Percentiles rank a stretch among this genome's conserved stretches.
Evolutionary conservation across 1,140 invertebrate species (phyloP).

Genomic region (Microvelia longipes): DNA sequence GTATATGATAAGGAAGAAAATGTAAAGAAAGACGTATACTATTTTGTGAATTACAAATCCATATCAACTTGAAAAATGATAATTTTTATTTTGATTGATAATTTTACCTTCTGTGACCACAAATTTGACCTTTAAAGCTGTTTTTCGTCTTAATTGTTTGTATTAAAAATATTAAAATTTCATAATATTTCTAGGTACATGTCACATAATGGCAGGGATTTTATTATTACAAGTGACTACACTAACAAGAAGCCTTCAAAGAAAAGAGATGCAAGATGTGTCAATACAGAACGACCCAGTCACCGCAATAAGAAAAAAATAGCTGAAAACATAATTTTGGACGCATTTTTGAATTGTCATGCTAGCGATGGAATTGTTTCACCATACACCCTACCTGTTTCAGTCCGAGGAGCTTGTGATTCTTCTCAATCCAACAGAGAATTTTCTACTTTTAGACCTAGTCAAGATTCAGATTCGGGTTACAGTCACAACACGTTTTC

Average conservation of each 20-base stretch:
- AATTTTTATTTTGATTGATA: no score
- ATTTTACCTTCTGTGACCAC: no score
- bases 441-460: conserved; percentile 19
- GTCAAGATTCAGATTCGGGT: conserved; percentile 44
- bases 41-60: no score
- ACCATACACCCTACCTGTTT: not conserved
- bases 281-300: not conserved
- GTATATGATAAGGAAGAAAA: no score
- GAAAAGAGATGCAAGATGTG: not conserved
- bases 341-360: not conserved
- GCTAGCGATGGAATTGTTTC: not conserved
- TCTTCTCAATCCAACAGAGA: conserved; percentile 3
- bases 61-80: no score
- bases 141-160: no score
- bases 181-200: not conserved
- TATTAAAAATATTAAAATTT: no score
- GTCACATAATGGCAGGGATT: not conserved
- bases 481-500: conserved; percentile 49
- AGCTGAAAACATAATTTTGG: not conserved
- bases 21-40: no score
- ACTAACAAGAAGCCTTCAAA: not conserved
- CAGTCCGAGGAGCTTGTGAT: not conserved
- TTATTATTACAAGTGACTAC: not conserved
- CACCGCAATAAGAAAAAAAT: not conserved
- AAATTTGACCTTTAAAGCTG: no score